These are phyloP conservation scores for Drosophila recens DNA, from an alignment of 2,888 invertebrate genomes.

Conservation along the genomic window DNA sequence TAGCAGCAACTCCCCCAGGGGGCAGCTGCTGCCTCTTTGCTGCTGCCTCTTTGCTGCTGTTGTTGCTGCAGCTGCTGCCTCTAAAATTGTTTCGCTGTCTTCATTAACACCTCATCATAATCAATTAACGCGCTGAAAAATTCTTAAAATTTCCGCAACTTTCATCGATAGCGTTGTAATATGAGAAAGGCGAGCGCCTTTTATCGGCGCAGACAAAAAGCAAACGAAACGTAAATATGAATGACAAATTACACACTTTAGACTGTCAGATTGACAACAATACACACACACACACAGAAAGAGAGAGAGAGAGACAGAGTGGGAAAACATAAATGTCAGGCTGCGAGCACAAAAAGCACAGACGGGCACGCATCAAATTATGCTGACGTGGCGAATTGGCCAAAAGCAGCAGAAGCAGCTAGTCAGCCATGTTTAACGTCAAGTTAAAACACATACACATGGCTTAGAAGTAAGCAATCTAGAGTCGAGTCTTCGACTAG, in stretches of 20 bases:
- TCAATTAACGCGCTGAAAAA: conserved; percentile 52
- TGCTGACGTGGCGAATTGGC: conserved; percentile 69
- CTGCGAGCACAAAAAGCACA: conserved; percentile 38
- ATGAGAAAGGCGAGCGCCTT: background rate
- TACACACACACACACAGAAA: conserved; percentile 27
- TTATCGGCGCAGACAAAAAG: conserved; percentile 12
- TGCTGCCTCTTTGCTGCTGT: background rate
- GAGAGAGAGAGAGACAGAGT: conserved; percentile 8
- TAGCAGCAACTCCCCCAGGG: background rate
- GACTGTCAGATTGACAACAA: conserved; percentile 72
- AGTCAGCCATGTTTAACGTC: conserved; percentile 67
- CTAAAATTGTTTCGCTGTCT: conserved; percentile 32
- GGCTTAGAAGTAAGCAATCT: conserved; percentile 45
- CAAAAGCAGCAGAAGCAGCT: conserved; percentile 35
- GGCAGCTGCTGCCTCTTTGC: background rate
- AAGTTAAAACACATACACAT: conserved; percentile 45
- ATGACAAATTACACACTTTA: conserved; percentile 79
- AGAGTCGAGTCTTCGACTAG: background rate
- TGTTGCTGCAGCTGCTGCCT: background rate
- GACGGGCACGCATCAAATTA: conserved; percentile 67
- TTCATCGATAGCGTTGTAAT: conserved; percentile 5
- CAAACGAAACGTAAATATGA: conserved; percentile 63
- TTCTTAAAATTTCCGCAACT: conserved; percentile 11
- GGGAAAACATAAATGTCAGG: conserved; percentile 34
- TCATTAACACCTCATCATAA: conserved; percentile 70